phyloP scores from a whole-genome alignment of 1,140 invertebrate species.

The Anastrepha ludens region DNA sequence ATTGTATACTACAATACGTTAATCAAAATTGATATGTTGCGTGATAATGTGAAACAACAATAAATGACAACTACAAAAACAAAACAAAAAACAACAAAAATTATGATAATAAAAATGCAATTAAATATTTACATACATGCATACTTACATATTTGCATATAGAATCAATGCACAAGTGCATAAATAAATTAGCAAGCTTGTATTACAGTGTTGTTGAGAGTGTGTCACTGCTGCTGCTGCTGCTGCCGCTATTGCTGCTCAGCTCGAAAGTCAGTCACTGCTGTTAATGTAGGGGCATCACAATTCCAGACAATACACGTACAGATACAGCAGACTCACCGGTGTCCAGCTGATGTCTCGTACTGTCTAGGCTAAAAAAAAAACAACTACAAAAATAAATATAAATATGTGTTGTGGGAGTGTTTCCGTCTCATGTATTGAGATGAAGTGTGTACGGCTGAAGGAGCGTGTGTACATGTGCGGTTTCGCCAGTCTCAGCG shows the following conservation, averaged over 20 bases:
- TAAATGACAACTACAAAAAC: not conserved
- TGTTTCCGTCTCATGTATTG: not conserved
- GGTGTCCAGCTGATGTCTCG: conserved; percentile 28
- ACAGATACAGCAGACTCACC: conserved; percentile 11
- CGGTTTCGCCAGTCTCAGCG: not conserved
- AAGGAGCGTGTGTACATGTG: not conserved
- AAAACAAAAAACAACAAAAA: not conserved
- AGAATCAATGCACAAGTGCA: not conserved
- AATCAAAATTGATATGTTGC: not conserved
- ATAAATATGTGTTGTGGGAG: not conserved
- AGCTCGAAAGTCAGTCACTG: not conserved
- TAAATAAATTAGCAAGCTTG: conserved; percentile 4
- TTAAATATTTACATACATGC: not conserved
- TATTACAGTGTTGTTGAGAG: not conserved
- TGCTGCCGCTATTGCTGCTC: not conserved
- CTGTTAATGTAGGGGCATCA: not conserved
- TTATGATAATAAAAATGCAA: not conserved
- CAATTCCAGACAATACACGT: conserved; percentile 8
- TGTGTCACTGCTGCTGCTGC: not conserved
- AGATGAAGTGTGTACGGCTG: not conserved
- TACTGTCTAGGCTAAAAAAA: not conserved
- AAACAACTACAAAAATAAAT: not conserved
- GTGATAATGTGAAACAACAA: conserved; percentile 34
- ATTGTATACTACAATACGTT: not conserved
- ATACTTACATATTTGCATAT: not conserved